These are phyloP conservation scores for Acinonyx jubatus DNA, from an alignment of 2,113 vertebrate genomes.

Conservation along the genomic window DNA sequence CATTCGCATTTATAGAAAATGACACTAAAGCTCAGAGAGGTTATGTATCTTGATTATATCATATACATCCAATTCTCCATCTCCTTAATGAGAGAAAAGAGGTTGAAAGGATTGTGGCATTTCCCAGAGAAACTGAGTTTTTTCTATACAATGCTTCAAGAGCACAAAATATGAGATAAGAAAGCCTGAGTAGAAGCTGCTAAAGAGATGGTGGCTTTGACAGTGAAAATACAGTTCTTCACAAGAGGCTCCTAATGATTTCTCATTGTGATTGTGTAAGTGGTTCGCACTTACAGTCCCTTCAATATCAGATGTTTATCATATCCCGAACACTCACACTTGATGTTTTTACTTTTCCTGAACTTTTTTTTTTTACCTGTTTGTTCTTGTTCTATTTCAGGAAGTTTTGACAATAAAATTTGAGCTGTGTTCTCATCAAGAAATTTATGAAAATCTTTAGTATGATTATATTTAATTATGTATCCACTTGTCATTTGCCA, in stretches of 20 bases:
- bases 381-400: background rate
- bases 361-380: background rate
- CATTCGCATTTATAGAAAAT: background rate
- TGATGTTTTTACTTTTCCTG: background rate
- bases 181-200: background rate
- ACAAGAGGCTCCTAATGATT: background rate
- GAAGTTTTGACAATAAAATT: background rate
- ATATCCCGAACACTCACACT: background rate
- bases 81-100: constrained; percentile 10
- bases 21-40: background rate
- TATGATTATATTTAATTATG: background rate
- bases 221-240: background rate
- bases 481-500: background rate
- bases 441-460: background rate
- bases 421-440: background rate
- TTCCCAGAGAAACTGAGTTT: background rate
- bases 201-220: background rate
- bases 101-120: background rate
- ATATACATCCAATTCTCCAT: background rate
- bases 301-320: background rate
- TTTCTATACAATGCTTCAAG: background rate
- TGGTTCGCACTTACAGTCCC: background rate
- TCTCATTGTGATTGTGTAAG: background rate
- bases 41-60: background rate
- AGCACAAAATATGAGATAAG: background rate